These are phyloP conservation scores for Holotrichia oblita DNA, from an alignment of 1,140 invertebrate species.

Conservation along the genomic window DNA sequence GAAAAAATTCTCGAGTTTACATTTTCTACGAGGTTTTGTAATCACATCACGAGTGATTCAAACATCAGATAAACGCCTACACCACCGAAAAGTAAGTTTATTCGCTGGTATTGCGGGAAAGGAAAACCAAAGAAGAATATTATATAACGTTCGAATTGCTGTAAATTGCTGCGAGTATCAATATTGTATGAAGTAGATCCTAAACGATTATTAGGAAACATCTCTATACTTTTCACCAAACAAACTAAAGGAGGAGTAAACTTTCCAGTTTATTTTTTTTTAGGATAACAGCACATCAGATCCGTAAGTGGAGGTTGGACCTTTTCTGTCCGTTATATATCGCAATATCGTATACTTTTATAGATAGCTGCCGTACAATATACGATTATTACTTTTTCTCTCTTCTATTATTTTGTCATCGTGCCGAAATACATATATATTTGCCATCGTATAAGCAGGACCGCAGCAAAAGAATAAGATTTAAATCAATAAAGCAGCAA, in stretches of 20 bases:
- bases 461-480: background rate
- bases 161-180: no score
- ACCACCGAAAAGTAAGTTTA: no score
- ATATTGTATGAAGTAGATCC: background rate
- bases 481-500: background rate
- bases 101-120: no score
- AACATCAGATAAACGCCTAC: no score
- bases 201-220: background rate
- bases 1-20: no score
- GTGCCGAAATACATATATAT: background rate
- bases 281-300: background rate
- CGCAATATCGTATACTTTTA: background rate
- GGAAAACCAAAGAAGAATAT: no score
- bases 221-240: background rate
- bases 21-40: no score
- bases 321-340: background rate
- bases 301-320: background rate
- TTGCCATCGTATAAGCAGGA: no score
- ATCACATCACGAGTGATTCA: no score
- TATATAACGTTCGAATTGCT: no score
- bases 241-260: background rate
- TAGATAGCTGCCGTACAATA: background rate
- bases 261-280: background rate
- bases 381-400: slow-evolving; percentile 14
- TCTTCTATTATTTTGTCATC: background rate